Base-by-base conservation (phyloP, 2,113 vertebrate genomes). In the Sebastes schlegelii region DNA sequence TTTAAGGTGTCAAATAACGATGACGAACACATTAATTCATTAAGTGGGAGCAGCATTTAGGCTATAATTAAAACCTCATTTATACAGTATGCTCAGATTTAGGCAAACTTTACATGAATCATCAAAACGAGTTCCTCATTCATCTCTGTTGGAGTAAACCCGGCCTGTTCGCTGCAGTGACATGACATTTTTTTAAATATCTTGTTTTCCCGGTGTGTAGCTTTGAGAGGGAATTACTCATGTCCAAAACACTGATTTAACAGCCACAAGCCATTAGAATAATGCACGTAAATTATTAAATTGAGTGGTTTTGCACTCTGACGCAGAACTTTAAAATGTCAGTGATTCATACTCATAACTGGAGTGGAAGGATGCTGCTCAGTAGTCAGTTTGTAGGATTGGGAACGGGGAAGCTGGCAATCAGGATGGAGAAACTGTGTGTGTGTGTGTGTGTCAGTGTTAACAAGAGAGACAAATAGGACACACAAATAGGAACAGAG, bases 391-490 rank as follows among this genome's bases (percentile, higher is more conserved):
- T 84, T 81, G 83, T 84, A 80, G 78, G 84, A 88, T 58, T 87
- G 84, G 73, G 80, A 82, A 79, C 8, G 46, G 65, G 82, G 67
- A 82, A 54, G 77, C 82, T 85, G 87, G 87, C 86, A 89, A 88
- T 90, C 86, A 86, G 86, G 48, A 77, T 76, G 78, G 76, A 86
- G 86, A 85, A 81, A 83, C 57, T 70, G 19, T 58, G 58, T 64
- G 73, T 71, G 85, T 79, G n/a, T n/a, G 84, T 85, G 86, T 89
- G 85, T 90, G 88, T 90, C 77, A 83, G 80, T 87, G 87, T 91
- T 94, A 93, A 93, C 90, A 91, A 86, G 82, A 85, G 91, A 92
- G 89, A 93, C 89, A 91, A 93, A 93, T 84, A 89, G 90, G 85
- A 91, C 82, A 87, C 88, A 91, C 84, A 87, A 83, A 86, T 81